A percentile compares a stretch with the other conserved stretches of the same genome.
These are phyloP conservation scores for Halesus radiatus DNA, from an alignment of 1,140 invertebrate species.

Conservation along the genomic window DNA sequence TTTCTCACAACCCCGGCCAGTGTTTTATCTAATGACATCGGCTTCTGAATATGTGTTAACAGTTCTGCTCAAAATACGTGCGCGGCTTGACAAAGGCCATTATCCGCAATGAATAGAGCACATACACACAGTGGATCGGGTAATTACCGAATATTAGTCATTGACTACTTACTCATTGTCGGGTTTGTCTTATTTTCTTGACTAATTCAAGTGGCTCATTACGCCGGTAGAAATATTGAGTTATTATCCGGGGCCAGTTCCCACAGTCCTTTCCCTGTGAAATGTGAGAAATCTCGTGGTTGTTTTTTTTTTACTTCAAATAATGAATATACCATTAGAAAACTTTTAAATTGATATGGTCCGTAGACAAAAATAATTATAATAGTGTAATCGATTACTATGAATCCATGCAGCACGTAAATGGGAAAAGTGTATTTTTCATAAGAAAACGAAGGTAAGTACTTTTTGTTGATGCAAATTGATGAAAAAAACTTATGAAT, in stretches of 20 bases:
- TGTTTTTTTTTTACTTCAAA: too few species aligned
- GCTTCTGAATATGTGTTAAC: conserved; percentile 39
- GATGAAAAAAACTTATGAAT: too few species aligned
- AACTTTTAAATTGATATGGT: too few species aligned
- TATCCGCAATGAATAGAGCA: conserved; percentile 16
- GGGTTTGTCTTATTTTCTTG: conserved; percentile 17
- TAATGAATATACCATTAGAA: too few species aligned
- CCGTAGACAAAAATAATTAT: too few species aligned
- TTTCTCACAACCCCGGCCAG: conserved; percentile 11
- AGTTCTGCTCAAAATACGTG: conserved; percentile 24
- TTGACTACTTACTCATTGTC: conserved; percentile 14
- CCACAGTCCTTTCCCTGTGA: background rate
- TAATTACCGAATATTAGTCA: conserved; percentile 24
- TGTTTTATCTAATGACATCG: conserved; percentile 38
- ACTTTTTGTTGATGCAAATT: too few species aligned
- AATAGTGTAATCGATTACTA: too few species aligned
- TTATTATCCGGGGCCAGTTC: background rate
- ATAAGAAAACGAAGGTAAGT: too few species aligned
- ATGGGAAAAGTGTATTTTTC: too few species aligned
- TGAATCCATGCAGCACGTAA: too few species aligned
- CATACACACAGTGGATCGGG: conserved; percentile 12
- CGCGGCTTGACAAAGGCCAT: conserved; percentile 12
- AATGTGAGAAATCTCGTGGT: background rate
- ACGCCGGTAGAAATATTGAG: conserved; percentile 22
- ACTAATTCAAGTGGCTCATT: background rate